Base-by-base conservation (phyloP, 1,140 invertebrate species). In the Pseudomyrmex concolor region DNA sequence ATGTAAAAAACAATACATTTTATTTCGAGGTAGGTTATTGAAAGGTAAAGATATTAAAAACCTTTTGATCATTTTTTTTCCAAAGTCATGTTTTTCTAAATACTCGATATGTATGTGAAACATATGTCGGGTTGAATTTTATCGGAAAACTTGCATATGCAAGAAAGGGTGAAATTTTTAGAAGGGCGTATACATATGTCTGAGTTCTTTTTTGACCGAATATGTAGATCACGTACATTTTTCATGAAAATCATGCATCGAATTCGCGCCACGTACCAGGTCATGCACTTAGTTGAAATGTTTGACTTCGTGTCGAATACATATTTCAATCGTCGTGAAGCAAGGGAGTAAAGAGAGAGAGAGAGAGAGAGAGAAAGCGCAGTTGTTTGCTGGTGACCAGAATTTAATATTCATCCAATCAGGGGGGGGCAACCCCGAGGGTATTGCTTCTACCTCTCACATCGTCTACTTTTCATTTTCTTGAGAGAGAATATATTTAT, bases 381-480 rank as follows among this genome's bases (percentile, higher is more conserved):
- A 83, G 87, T 91, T 92, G 92, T 92, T 93, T 92, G 90, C 90
- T 59, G 83, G 91, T 93, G 92, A 93, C 91, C 91, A 92, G 84
- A 92, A 93, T 93, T 93, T 91, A 92, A 93, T 93, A 93, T 92
- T 92, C 92, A 91, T 90, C 87, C 91, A 93, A 92, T 91, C 91
- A 93, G 86, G 89, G 87, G 76, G 86, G 83, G 70, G 84, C 50
- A 71, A 55, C 85, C 85, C 83, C 19, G 89, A 89, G 89, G 89
- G 88, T 87, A 83, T 86, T 85, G 76, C 84, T 73, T 76, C 62
- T 84, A 84, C 80, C 74, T 77, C 83, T 83, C 74, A 57, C 45
- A 51, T 68, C 76, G 70, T 70, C 57, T 89, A 62, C 80, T 55
- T 85, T 85, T 68, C 25, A 62, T 63, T 70, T 82, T 66, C 64